Evolutionary conservation across 2,888 invertebrate species (phyloP), one percentile per base, ranked within the genome.

Genomic region (Diarsia dahlii): DNA sequence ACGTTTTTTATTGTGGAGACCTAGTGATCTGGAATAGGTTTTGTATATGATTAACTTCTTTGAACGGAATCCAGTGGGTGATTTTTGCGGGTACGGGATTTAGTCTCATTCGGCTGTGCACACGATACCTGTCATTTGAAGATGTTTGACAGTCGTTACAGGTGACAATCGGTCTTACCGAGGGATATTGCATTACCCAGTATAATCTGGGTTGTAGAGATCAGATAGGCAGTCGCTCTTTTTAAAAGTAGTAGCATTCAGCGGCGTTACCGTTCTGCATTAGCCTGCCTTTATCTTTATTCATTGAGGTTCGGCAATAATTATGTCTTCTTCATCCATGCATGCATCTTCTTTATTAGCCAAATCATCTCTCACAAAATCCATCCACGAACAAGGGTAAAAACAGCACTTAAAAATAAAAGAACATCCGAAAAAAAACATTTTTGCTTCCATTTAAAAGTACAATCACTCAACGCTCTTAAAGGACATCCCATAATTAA

Each of bases 1-100:
- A 81, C 79, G 39, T 71, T 78, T 84, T 86, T 87, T 87, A 87
- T 60, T 86, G 76, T 75, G 50, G 12, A 74, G 74, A 79, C 64
- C 74, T 74, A 67, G 68, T 80, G 81, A 87, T 86, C 78, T 87
- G 72, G 48, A 74, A 74, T 75, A 46, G 70, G 52, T 10, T 34
- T 48, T 56, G 34, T 68, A 56, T 82, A 50, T 58, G 46, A 69
- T 80, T 69, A 69, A 84, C 50, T 76, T 72, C 23, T 63, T 76
- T 50, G 60, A 28, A 71, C 9, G 28, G 34, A 18, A 1, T 75
- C 39, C n/a, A 28, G n/a, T 2, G 18, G 10, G 18, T 5, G 45
- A 20, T n/a, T n/a, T 46, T 28, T n/a, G n/a, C n/a, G n/a, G n/a
- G n/a, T n/a, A n/a, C n/a, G n/a, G n/a, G n/a, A n/a, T n/a, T n/a